Evolutionary conservation across 2,113 vertebrate species (phyloP).

Genomic region (Eleginops maclovinus): DNA sequence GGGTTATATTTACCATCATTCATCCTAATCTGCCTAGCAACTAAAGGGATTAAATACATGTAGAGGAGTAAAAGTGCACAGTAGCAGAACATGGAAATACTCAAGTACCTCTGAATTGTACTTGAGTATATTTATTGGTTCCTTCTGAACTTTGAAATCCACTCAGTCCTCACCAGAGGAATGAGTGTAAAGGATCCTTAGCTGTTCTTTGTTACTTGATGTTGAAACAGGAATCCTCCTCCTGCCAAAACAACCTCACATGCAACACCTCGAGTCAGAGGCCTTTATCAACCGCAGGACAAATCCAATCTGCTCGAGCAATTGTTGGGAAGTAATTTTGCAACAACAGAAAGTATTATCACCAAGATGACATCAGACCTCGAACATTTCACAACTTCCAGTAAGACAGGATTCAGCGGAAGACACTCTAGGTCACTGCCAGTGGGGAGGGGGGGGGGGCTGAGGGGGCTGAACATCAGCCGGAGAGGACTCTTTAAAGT

Average conservation of each 20-base stretch:
- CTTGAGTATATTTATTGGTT: too few relatives aligned
- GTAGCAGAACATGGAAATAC: too few relatives aligned
- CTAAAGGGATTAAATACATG: too few relatives aligned
- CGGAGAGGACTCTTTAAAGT: too few relatives aligned
- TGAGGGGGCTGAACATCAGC: too few relatives aligned
- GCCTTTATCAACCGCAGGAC: conserved; percentile 18
- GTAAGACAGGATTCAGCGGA: conserved; percentile 50
- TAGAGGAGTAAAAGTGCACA: too few relatives aligned
- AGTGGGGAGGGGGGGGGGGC: too few relatives aligned
- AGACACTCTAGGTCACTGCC: conserved; percentile 57
- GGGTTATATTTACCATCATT: too few relatives aligned
- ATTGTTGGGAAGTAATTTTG: conserved; percentile 46
- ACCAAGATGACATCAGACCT: conserved; percentile 38
- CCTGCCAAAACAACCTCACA: conserved; percentile 25
- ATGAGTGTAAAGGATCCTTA: background rate
- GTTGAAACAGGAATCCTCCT: background rate
- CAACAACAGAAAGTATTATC: conserved; percentile 22
- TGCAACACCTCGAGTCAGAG: conserved; percentile 12
- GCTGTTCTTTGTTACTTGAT: conserved; percentile 16
- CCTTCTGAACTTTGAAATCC: too few relatives aligned
- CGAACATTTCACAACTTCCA: conserved; percentile 63
- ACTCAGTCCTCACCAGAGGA: conserved; percentile 13
- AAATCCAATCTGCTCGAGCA: conserved; percentile 29
- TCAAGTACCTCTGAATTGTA: too few relatives aligned
- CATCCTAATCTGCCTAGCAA: too few relatives aligned